Evolutionary conservation across 2,888 invertebrate genomes (phyloP), one percentile per base, ranked within the genome.

Genomic region (Philopedon plagiatum): DNA sequence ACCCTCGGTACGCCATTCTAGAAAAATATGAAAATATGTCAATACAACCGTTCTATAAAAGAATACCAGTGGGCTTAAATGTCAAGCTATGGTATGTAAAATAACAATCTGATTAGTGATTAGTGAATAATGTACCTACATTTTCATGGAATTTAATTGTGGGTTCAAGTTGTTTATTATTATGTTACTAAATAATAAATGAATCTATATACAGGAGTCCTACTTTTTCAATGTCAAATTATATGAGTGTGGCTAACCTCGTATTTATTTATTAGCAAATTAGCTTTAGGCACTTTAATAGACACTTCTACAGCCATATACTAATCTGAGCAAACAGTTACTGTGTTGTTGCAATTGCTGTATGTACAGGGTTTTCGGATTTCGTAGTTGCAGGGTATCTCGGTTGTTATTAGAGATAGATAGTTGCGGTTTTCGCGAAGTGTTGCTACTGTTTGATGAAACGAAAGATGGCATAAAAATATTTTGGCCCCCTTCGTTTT

Each of bases 161-260:
- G 65, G 65, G 65, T 57, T 66, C 26, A 23, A 23, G 26, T 61
- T 69, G 56, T 69, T 63, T 69, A 63, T 57, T 60, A 34, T 37
- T 56, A n/a, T 37, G 46, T 62, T 61, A 44, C 37, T 69, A 60
- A 71, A 65, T 65, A 54, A 44, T 56, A 44, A 71, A 71, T 65
- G 60, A 49, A 41, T 19, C 60, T 54, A 60, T 60, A 71, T 65
- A 71, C 60, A 65, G 71, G 21, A 65, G 71, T 60, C 60, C 60
- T 44, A 65, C 19, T 65, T 71, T 21, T 64, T 71, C 71, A 71
- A 71, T 71, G 71, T 65, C 71, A 56, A 60, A 71, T 39, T 37
- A 26, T 18, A 8, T 18, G 46, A 54, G 46, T 11, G 46, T 11
- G 15, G 18, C 29, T 54, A 7, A 18, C 13, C 21, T 49, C 29